Conservation (phyloP, 1,140 invertebrate genomes). For the Neelides sp. region DNA sequence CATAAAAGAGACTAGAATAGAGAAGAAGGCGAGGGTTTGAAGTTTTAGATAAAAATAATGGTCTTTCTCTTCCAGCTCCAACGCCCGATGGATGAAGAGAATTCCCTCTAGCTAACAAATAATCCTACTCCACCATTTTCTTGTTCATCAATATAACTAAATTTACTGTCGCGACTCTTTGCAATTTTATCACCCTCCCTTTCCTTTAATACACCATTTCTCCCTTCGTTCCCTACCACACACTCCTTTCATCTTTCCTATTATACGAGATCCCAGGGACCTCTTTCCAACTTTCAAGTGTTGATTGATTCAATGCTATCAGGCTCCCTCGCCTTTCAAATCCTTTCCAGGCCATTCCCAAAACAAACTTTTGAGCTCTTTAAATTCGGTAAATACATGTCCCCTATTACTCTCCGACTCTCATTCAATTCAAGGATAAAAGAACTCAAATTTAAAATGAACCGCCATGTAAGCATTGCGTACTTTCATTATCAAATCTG, state of each 20-base stretch:
- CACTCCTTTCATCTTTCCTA: background rate
- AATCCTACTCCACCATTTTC: conserved; percentile 25
- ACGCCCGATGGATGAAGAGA: conserved; percentile 21
- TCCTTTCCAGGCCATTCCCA: background rate
- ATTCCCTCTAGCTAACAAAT: conserved; percentile 20
- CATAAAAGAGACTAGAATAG: no score
- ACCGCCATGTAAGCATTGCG: no score
- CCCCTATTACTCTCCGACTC: no score
- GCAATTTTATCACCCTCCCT: conserved; percentile 18
- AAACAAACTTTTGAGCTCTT: no score
- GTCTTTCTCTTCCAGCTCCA: conserved; percentile 7
- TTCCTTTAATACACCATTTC: background rate
- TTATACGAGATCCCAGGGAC: background rate
- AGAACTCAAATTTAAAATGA: no score
- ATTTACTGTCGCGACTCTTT: conserved; percentile 15
- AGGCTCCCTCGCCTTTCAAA: background rate
- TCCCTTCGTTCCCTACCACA: conserved; percentile 9
- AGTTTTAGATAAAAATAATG: conserved; percentile 28
- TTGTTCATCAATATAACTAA: conserved; percentile 27
- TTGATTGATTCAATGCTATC: conserved; percentile 12
- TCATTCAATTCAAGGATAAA: no score
- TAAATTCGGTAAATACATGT: no score
- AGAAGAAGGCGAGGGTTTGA: conserved; percentile 12
- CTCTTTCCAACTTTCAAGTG: conserved; percentile 5
- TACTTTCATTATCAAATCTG: no score